phyloP scores from a whole-genome alignment of 2,113 vertebrate species.

The Caranx ignobilis region DNA sequence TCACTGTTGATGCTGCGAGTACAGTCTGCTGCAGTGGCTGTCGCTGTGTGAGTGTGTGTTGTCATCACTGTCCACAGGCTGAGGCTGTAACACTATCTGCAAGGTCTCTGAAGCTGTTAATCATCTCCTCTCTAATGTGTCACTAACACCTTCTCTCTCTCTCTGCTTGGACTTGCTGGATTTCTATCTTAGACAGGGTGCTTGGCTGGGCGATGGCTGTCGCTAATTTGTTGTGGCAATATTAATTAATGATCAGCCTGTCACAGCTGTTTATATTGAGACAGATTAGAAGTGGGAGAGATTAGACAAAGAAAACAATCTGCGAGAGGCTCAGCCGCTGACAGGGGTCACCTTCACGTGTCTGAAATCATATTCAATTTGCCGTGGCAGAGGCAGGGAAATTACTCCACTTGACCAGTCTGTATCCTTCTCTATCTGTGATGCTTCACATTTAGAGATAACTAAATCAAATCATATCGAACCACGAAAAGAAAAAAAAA shows the following conservation, averaged over 20 bases:
- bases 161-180: constrained; percentile 65
- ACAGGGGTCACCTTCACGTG: constrained; percentile 87
- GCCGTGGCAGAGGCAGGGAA: constrained; percentile 66
- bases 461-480: constrained; percentile 63
- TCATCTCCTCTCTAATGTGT: constrained; percentile 73
- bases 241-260: constrained; percentile 90
- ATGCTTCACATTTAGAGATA: constrained; percentile 48
- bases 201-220: constrained; percentile 77
- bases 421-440: constrained; percentile 58
- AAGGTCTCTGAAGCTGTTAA: constrained; percentile 74
- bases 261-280: constrained; percentile 85
- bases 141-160: constrained; percentile 80
- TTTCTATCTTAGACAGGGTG: constrained; percentile 71
- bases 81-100: constrained; percentile 65
- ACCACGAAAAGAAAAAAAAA: not conserved
- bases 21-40: constrained; percentile 46
- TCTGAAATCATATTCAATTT: constrained; percentile 86
- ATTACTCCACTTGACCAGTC: constrained; percentile 78
- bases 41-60: constrained; percentile 49
- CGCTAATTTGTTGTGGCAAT: constrained; percentile 88
- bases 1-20: constrained; percentile 53
- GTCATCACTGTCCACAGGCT: constrained; percentile 60
- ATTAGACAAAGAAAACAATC: constrained; percentile 87
- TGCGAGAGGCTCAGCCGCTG: constrained; percentile 80
- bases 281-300: constrained; percentile 85